Evolutionary conservation across 2,888 invertebrate genomes (phyloP).

Genomic region (Drosophila leonis): DNA sequence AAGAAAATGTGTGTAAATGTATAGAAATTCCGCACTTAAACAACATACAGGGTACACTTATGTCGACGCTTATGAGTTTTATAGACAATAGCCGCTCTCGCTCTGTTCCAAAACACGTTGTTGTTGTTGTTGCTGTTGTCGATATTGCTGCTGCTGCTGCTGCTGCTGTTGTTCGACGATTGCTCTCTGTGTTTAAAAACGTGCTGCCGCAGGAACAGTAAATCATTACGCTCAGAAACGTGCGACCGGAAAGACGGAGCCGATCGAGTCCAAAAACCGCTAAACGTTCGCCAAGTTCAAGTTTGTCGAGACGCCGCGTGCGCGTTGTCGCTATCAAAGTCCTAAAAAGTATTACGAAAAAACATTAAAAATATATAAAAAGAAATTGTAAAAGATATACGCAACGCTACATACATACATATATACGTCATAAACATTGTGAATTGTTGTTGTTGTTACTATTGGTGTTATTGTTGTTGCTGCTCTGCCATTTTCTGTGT

Average conservation of each 20-base stretch:
- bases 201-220: conserved; percentile 84
- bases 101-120: conserved; percentile 31
- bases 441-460: conserved; percentile 31
- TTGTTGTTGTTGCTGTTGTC: conserved; percentile 10
- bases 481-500: conserved; percentile 40
- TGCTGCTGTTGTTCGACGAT: conserved; percentile 35
- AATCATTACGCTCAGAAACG: conserved; percentile 85
- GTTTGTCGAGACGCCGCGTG: conserved; percentile 51
- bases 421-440: conserved; percentile 37
- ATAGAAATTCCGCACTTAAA: neutral
- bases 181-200: conserved; percentile 82
- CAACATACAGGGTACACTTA: conserved; percentile 27
- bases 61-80: neutral
- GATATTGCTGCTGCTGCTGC: conserved; percentile 13
- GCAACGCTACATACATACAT: conserved; percentile 13
- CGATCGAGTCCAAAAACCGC: conserved; percentile 36
- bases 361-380: conserved; percentile 36
- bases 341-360: conserved; percentile 42
- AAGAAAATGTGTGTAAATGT: neutral
- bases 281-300: conserved; percentile 66
- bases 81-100: conserved; percentile 15
- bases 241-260: conserved; percentile 63
- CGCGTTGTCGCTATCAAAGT: conserved; percentile 57
- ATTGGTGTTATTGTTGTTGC: conserved; percentile 15
- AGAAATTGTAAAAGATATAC: conserved; percentile 40